Evolutionary conservation across 2,797 vertebrate species (phyloP).

Genomic region (Spheniscus humboldti): DNA sequence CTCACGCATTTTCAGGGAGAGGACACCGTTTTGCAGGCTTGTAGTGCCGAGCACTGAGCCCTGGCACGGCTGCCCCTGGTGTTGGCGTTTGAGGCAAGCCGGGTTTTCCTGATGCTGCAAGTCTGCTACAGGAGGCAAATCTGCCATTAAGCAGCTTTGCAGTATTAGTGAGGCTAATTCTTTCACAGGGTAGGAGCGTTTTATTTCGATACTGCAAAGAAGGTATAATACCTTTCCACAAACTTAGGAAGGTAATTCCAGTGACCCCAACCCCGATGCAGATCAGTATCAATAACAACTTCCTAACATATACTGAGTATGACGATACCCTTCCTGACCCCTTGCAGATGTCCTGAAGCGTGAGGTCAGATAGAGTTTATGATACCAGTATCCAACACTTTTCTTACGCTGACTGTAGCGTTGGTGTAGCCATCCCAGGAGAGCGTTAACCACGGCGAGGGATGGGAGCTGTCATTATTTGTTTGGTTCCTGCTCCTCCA

Average conservation of each 20-base stretch:
- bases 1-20: rapidly evolving
- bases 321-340: neutral
- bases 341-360: too few relatives aligned
- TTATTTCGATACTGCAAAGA: neutral
- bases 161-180: neutral
- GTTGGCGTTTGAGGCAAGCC: rapidly evolving
- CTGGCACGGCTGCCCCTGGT: neutral
- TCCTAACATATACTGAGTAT: rapidly evolving
- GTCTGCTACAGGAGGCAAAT: neutral
- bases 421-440: neutral
- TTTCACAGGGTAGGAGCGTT: neutral
- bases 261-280: neutral
- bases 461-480: neutral
- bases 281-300: neutral
- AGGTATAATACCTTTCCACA: neutral
- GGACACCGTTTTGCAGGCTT: rapidly evolving
- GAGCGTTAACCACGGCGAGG: neutral
- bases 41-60: neutral
- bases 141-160: neutral
- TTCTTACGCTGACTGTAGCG: neutral
- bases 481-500: neutral
- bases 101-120: neutral
- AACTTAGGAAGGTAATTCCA: neutral
- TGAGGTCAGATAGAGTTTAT: neutral
- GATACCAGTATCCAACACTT: neutral